Percentiles rank a stretch among this genome's conserved stretches.
These are phyloP conservation scores for Xylota segnis DNA, from an alignment of 2,888 invertebrate genomes.

Conservation along the genomic window DNA sequence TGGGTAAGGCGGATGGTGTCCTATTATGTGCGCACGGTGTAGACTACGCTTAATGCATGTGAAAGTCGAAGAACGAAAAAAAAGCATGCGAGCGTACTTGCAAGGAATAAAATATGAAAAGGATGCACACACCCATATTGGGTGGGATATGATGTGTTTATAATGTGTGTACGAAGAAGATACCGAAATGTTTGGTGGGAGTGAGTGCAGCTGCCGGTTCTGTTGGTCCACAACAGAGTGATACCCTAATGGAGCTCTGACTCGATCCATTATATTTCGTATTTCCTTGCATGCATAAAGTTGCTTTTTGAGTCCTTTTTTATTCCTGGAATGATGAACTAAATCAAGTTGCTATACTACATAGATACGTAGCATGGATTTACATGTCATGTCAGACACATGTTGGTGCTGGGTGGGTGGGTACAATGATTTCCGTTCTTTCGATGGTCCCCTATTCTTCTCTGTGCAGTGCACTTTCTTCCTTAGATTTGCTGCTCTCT, in stretches of 20 bases:
- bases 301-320: slow-evolving; percentile 5
- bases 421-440: neutral
- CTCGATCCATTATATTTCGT: slow-evolving; percentile 42
- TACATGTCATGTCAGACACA: slow-evolving; percentile 11
- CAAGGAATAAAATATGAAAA: slow-evolving; percentile 30
- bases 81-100: neutral
- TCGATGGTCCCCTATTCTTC: no score
- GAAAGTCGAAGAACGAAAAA: slow-evolving; percentile 13
- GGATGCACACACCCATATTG: slow-evolving; percentile 47
- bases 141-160: slow-evolving; percentile 69
- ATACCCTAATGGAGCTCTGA: slow-evolving; percentile 54
- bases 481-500: neutral
- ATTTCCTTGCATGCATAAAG: slow-evolving; percentile 23
- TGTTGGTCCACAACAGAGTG: slow-evolving; percentile 25
- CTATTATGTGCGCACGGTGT: slow-evolving; percentile 15
- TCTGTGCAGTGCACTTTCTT: neutral
- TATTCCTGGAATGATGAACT: slow-evolving; percentile 27
- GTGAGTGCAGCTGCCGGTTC: slow-evolving; percentile 18
- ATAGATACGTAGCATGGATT: slow-evolving; percentile 24
- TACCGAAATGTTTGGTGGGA: slow-evolving; percentile 31
- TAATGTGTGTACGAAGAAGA: slow-evolving; percentile 54
- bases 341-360: slow-evolving; percentile 37
- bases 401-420: neutral
- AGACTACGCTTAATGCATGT: neutral
- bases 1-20: neutral